phyloP scores from a whole-genome alignment of 2,888 invertebrate genomes.

The Catocala nupta region DNA sequence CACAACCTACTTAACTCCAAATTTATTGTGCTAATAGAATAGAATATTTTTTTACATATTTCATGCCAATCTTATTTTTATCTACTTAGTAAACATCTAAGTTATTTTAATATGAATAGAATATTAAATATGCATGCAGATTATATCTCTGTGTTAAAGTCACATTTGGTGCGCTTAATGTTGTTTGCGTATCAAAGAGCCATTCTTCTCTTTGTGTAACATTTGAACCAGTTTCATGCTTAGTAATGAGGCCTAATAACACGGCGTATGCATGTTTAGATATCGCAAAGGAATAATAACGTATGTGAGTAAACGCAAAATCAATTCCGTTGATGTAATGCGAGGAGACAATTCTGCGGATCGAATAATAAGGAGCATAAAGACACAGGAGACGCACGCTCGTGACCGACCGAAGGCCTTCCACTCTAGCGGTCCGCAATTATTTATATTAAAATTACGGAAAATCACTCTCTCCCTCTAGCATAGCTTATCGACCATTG shows the following conservation, averaged over 20 bases:
- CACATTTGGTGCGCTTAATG: background rate
- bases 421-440: constrained; percentile 69
- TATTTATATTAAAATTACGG: constrained; percentile 76
- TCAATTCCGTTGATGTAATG: constrained; percentile 46
- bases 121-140: background rate
- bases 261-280: background rate
- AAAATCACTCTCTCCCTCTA: constrained; percentile 72
- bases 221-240: too few species aligned
- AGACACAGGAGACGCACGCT: constrained; percentile 63
- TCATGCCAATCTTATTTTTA: background rate
- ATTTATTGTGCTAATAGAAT: constrained; percentile 34
- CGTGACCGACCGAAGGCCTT: constrained; percentile 74
- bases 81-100: background rate
- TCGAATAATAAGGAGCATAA: constrained; percentile 60
- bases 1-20: constrained; percentile 21
- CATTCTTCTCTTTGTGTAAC: background rate
- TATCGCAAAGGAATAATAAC: background rate
- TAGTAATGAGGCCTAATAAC: too few species aligned
- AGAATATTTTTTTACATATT: constrained; percentile 14
- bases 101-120: constrained; percentile 6
- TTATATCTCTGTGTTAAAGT: background rate
- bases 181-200: background rate
- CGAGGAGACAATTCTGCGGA: constrained; percentile 54
- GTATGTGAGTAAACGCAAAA: constrained; percentile 32
- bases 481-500: constrained; percentile 66